phyloP scores from a whole-genome alignment of 2,888 invertebrate genomes.

The Sympetrum striolatum region DNA sequence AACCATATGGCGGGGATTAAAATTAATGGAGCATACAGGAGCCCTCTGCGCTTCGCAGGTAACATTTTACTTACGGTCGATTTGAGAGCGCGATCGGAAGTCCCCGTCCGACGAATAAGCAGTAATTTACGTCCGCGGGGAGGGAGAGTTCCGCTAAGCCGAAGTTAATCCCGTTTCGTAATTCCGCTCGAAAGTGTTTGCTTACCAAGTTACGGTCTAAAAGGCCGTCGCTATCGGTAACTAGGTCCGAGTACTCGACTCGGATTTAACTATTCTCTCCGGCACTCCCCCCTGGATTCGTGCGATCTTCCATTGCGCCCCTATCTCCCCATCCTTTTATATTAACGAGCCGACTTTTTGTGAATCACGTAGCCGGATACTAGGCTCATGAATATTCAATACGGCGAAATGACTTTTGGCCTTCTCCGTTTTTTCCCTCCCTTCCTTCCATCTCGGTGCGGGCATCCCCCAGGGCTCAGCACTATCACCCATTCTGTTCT shows the following conservation, averaged over 20 bases:
- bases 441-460: constrained; percentile 4
- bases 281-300: constrained; percentile 40
- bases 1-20: too few relatives aligned
- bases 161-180: too few relatives aligned
- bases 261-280: constrained; percentile 10
- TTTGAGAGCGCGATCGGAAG: too few relatives aligned
- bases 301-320: neutral
- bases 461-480: constrained; percentile 45
- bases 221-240: neutral
- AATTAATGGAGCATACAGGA: too few relatives aligned
- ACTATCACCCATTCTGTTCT: neutral
- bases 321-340: constrained; percentile 32
- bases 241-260: neutral
- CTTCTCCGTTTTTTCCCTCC: constrained; percentile 4
- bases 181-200: too few relatives aligned
- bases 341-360: constrained; percentile 42
- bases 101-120: too few relatives aligned
- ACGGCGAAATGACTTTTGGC: constrained; percentile 36
- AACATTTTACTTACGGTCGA: too few relatives aligned
- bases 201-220: neutral
- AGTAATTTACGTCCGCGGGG: too few relatives aligned
- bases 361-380: constrained; percentile 39
- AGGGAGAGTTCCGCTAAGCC: too few relatives aligned
- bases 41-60: too few relatives aligned
- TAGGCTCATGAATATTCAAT: constrained; percentile 40